Conservation (phyloP, 1,140 invertebrate genomes). For the Ladona fulva region DNA sequence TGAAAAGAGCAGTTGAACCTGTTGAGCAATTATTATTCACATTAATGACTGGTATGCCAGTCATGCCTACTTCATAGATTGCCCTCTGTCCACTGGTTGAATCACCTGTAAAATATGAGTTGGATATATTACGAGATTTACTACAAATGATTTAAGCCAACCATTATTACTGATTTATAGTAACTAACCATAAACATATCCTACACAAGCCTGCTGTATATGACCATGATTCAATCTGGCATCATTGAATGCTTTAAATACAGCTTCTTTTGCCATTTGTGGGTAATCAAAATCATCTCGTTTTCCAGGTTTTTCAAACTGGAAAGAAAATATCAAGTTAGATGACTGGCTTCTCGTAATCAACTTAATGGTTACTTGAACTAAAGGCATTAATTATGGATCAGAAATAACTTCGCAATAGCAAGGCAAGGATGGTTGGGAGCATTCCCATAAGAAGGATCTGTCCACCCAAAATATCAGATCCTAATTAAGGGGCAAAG, state of each 20-base stretch:
- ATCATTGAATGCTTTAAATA: slow-evolving; percentile 80
- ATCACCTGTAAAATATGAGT: slow-evolving; percentile 53
- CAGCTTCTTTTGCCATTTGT: slow-evolving; percentile 87
- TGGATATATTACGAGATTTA: slow-evolving; percentile 1
- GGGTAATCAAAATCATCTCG: slow-evolving; percentile 82
- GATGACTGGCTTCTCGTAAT: no score
- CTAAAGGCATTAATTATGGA: no score
- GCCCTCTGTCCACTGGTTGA: slow-evolving; percentile 93
- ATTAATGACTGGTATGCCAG: slow-evolving; percentile 95
- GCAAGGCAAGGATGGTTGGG: neutral
- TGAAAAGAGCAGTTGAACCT: slow-evolving; percentile 80
- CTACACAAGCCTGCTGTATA: slow-evolving; percentile 82
- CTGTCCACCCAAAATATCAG: neutral
- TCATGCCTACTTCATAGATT: slow-evolving; percentile 90
- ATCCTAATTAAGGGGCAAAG: neutral
- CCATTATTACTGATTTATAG: slow-evolving; percentile 10
- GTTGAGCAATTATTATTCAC: slow-evolving; percentile 98
- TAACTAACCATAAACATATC: slow-evolving; percentile 85
- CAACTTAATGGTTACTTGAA: no score
- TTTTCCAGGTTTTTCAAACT: slow-evolving; percentile 83
- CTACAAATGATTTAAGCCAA: slow-evolving; percentile 14
- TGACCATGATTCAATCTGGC: slow-evolving; percentile 68
- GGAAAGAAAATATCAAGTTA: slow-evolving; percentile 23
- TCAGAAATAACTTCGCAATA: no score
- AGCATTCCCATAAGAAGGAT: neutral